Evolutionary conservation across 2,888 invertebrate genomes (phyloP).

Genomic region (Charanyca ferruginea): DNA sequence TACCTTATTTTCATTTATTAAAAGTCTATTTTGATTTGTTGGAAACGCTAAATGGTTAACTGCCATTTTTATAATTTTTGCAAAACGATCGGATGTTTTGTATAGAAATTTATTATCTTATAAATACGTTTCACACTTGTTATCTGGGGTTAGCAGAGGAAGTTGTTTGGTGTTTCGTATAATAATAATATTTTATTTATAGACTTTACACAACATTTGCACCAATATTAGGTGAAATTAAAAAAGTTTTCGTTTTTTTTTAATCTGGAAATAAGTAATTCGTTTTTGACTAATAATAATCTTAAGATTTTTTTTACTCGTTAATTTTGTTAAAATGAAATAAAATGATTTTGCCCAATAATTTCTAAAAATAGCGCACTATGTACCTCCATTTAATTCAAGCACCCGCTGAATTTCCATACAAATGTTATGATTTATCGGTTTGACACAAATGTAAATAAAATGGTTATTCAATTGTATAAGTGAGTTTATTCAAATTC

Average conservation of each 20-base stretch:
- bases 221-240: not conserved
- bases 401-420: not conserved
- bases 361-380: not conserved
- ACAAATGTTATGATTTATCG: not conserved
- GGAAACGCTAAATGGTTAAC: slow-evolving; percentile 11
- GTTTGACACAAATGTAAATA: not conserved
- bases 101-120: slow-evolving; percentile 45
- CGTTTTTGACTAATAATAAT: too few species aligned
- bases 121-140: slow-evolving; percentile 42
- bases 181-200: not conserved
- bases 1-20: fast-evolving
- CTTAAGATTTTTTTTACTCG: too few species aligned
- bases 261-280: too few species aligned
- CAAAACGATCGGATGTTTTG: slow-evolving; percentile 39
- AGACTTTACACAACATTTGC: not conserved
- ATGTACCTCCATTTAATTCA: not conserved
- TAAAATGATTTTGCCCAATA: not conserved
- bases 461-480: too few species aligned
- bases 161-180: not conserved
- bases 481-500: too few species aligned
- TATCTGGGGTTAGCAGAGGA: slow-evolving; percentile 16
- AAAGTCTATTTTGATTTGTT: slow-evolving; percentile 37
- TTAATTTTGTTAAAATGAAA: too few species aligned
- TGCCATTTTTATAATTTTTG: slow-evolving; percentile 56
- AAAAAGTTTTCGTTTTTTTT: not conserved